Conservation (phyloP, 2,797 vertebrate genomes). For the Tolypeutes matacus region DNA sequence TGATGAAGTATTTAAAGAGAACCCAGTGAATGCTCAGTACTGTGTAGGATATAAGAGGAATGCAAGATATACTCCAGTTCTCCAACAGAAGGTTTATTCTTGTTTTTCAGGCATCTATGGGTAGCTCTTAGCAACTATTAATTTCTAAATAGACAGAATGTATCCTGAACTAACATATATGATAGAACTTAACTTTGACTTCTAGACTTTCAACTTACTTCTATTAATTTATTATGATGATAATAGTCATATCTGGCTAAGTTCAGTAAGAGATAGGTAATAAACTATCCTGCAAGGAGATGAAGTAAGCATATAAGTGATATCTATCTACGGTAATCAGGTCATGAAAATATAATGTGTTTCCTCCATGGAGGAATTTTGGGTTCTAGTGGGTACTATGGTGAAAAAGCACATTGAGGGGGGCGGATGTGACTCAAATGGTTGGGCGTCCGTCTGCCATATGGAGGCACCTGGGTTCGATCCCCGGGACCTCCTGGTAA, state of each 20-base stretch:
- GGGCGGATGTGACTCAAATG: no score
- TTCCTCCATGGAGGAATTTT: neutral
- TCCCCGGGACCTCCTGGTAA: no score
- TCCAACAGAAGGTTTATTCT: neutral
- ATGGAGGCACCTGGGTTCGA: no score
- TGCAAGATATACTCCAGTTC: neutral
- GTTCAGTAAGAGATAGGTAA: slow-evolving; percentile 3
- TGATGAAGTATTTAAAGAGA: slow-evolving; percentile 6
- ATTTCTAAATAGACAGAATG: slow-evolving; percentile 43
- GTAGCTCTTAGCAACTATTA: neutral
- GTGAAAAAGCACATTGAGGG: neutral
- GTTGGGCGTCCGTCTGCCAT: no score
- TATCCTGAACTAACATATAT: slow-evolving; percentile 35
- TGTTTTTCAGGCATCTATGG: neutral
- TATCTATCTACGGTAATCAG: neutral
- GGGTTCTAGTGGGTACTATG: neutral
- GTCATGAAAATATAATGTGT: neutral
- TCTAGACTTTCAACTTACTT: neutral
- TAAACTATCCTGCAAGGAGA: neutral
- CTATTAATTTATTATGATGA: slow-evolving; percentile 43
- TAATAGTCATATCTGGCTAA: slow-evolving; percentile 15
- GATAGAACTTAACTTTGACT: slow-evolving; percentile 34
- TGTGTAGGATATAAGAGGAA: neutral
- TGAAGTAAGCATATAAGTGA: slow-evolving; percentile 4
- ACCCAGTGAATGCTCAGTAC: neutral